Conservation (phyloP, 2,888 invertebrate genomes). For the Oegoconia quadripuncta region DNA sequence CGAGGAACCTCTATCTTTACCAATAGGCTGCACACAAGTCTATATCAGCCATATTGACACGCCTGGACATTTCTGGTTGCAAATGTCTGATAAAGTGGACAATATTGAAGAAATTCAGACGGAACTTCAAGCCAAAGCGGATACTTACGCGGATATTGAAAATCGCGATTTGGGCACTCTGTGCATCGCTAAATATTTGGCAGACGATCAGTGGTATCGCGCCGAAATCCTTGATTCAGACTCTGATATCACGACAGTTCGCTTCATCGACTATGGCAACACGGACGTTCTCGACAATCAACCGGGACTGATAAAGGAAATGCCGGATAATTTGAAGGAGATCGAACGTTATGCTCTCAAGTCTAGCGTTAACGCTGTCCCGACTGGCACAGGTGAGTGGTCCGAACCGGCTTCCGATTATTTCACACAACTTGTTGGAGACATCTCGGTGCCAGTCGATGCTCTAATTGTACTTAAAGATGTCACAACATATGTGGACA, state of each 20-base stretch:
- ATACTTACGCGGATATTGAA: slow-evolving; percentile 72
- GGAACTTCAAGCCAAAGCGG: slow-evolving; percentile 80
- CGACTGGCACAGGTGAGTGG: slow-evolving; percentile 82
- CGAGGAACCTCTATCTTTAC: slow-evolving; percentile 50
- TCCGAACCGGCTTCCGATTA: slow-evolving; percentile 81
- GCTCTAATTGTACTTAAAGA: slow-evolving; percentile 79
- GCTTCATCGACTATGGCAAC: slow-evolving; percentile 89
- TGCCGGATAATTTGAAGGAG: slow-evolving; percentile 79
- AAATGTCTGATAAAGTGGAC: slow-evolving; percentile 77
- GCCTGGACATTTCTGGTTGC: slow-evolving; percentile 88
- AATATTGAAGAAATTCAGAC: slow-evolving; percentile 81
- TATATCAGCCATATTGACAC: slow-evolving; percentile 85
- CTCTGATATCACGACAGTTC: slow-evolving; percentile 85
- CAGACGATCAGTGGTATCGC: slow-evolving; percentile 94
- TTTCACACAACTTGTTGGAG: slow-evolving; percentile 73
- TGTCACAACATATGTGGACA: slow-evolving; percentile 81
- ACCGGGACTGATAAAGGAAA: slow-evolving; percentile 78
- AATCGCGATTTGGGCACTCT: slow-evolving; percentile 80
- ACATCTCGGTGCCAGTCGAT: slow-evolving; percentile 68
- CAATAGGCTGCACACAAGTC: slow-evolving; percentile 65
- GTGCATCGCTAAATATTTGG: slow-evolving; percentile 89
- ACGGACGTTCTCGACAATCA: slow-evolving; percentile 85
- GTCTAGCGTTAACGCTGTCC: slow-evolving; percentile 83
- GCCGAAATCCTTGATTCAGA: slow-evolving; percentile 91
- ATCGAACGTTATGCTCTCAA: slow-evolving; percentile 79